phyloP scores from a whole-genome alignment of 2,888 invertebrate species.

The Actias luna region DNA sequence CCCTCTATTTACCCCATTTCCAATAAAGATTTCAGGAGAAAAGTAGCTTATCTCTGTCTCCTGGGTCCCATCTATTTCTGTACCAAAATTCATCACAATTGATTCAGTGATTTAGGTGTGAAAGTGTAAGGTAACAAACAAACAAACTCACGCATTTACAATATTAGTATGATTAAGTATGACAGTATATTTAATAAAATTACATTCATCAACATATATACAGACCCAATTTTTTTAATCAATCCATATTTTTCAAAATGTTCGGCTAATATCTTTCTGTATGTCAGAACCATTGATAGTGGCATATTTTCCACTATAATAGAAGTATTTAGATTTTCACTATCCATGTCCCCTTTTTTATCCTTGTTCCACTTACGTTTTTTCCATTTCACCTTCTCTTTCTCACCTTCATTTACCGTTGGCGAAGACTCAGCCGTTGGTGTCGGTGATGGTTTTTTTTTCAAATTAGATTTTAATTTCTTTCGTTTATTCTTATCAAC shows the following conservation, averaged over 20 bases:
- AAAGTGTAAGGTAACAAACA: too few relatives aligned
- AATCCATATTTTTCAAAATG: slow-evolving; percentile 59
- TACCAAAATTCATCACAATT: too few relatives aligned
- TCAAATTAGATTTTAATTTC: slow-evolving; percentile 41
- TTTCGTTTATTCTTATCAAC: slow-evolving; percentile 54
- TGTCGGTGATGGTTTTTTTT: slow-evolving; percentile 36
- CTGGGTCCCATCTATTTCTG: too few relatives aligned
- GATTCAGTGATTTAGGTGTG: too few relatives aligned
- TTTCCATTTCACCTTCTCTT: slow-evolving; percentile 63
- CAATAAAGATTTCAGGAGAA: too few relatives aligned
- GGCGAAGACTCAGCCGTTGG: slow-evolving; percentile 30
- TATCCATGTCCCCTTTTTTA: slow-evolving; percentile 43
- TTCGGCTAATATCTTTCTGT: slow-evolving; percentile 56
- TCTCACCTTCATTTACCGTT: slow-evolving; percentile 38
- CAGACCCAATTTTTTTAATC: slow-evolving; percentile 63
- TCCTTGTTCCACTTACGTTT: slow-evolving; percentile 70
- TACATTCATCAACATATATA: slow-evolving; percentile 19
- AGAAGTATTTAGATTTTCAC: slow-evolving; percentile 35
- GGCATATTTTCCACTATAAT: slow-evolving; percentile 66
- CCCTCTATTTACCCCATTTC: too few relatives aligned
- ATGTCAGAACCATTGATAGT: slow-evolving; percentile 51
- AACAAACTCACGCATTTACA: too few relatives aligned
- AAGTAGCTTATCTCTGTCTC: too few relatives aligned
- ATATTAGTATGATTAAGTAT: too few relatives aligned
- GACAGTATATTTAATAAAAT: too few relatives aligned